phyloP scores from a whole-genome alignment of 2,888 invertebrate species.

The Hypsopygia costalis region DNA sequence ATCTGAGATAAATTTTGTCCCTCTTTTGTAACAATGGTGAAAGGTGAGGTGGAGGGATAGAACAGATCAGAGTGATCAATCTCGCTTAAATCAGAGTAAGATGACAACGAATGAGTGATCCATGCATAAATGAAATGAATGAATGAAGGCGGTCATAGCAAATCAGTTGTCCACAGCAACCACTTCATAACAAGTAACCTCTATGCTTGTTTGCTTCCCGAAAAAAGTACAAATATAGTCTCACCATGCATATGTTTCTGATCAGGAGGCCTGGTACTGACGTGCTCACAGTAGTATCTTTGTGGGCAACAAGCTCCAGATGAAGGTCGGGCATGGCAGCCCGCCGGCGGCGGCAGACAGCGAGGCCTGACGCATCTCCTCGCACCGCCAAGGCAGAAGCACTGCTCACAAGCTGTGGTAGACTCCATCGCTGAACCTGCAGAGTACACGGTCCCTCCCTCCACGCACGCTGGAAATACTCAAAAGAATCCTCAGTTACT shows the following conservation, averaged over 20 bases:
- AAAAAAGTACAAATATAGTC: too few relatives aligned
- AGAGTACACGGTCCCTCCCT: constrained; percentile 86
- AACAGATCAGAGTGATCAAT: too few relatives aligned
- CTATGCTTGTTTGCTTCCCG: too few relatives aligned
- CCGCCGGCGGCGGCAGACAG: constrained; percentile 87
- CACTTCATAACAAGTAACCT: too few relatives aligned
- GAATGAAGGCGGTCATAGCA: too few relatives aligned
- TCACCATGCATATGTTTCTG: constrained; percentile 39
- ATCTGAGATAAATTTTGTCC: too few relatives aligned
- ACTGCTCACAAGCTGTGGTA: constrained; percentile 90
- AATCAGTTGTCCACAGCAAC: too few relatives aligned
- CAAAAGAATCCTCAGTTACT: constrained; percentile 25
- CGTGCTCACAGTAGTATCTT: constrained; percentile 84
- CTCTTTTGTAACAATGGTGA: too few relatives aligned
- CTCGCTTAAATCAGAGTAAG: too few relatives aligned
- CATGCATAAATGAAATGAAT: too few relatives aligned
- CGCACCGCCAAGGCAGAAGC: constrained; percentile 89
- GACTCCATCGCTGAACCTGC: constrained; percentile 92
- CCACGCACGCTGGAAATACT: constrained; percentile 83
- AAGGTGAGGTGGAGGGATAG: too few relatives aligned
- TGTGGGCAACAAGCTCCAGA: constrained; percentile 89
- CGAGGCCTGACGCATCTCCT: constrained; percentile 89
- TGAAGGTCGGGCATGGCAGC: constrained; percentile 83
- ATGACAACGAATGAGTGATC: too few relatives aligned
- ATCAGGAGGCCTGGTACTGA: constrained; percentile 28